These are phyloP conservation scores for Hylyphantes graminicola DNA, from an alignment of 1,140 invertebrate species.

Conservation along the genomic window DNA sequence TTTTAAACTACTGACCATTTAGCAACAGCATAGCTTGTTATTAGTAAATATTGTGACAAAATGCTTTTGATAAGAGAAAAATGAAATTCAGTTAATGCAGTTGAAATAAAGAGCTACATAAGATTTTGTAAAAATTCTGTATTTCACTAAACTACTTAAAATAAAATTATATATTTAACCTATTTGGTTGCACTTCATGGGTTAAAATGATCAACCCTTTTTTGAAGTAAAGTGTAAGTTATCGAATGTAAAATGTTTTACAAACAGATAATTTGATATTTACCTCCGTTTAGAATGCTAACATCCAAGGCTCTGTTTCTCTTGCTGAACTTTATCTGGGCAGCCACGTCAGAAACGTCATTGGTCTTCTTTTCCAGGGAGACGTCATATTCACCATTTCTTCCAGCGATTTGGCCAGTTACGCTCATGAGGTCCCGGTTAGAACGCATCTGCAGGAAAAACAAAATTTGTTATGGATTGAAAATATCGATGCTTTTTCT, in stretches of 20 bases:
- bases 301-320: constrained; percentile 37
- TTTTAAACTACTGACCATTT: too few relatives aligned
- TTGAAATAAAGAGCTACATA: too few relatives aligned
- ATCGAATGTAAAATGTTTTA: too few relatives aligned
- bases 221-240: too few relatives aligned
- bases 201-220: too few relatives aligned
- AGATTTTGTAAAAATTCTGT: too few relatives aligned
- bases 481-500: not conserved
- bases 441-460: constrained; percentile 14
- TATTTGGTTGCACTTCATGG: too few relatives aligned
- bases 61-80: too few relatives aligned
- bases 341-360: not conserved
- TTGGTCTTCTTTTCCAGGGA: constrained; percentile 25
- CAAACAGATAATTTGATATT: not conserved
- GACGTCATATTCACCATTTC: constrained; percentile 37
- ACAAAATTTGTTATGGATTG: not conserved
- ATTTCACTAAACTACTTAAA: too few relatives aligned
- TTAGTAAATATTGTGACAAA: too few relatives aligned
- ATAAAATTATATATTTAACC: not conserved
- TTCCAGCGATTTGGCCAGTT: not conserved
- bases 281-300: constrained; percentile 26
- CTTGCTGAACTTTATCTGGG: constrained; percentile 15
- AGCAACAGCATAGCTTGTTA: too few relatives aligned
- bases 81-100: too few relatives aligned
- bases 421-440: constrained; percentile 14